Evolutionary conservation across 2,888 invertebrate genomes (phyloP), one percentile per base, ranked within the genome.

Genomic region (Heteropelma amictum): DNA sequence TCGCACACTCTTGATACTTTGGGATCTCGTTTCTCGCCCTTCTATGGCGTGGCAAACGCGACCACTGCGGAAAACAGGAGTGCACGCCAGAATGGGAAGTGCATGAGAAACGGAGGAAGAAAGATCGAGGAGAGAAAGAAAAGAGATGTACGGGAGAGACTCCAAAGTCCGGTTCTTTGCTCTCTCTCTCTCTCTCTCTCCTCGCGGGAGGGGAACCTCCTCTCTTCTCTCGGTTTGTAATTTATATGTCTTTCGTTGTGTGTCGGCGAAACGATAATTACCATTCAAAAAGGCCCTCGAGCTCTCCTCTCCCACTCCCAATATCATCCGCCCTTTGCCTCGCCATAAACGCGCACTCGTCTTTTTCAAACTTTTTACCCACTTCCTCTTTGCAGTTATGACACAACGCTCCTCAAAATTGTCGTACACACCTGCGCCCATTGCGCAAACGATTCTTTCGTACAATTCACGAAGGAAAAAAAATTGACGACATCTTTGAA

Each of bases 181-280:
- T 51, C 30, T 33, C 47, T 47, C 35, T 49, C 53, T 54, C 47
- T 14, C 12, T 14, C 12, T 38, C 38, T 38, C 38, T 38, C 3
- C 38, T 12, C 38, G n/a, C 38, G 38, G 23, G 14, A 42, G 28
- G 28, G 42, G 58, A 49, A 53, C 42, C 28, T 33, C 56, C 12
- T 19, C 28, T 38, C 38, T 30, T 51, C 67, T 72, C 79, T 79
- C 76, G 70, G 77, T 79, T 83, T 78, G 82, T 81, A 83, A 84
- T 84, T 84, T 83, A 82, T 82, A 83, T 81, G 82, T 81, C 81
- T 81, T 80, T 79, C 19, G 81, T 79, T 81, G 79, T 64, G 65
- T 79, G 76, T 81, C 81, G 80, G 81, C 79, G 77, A 79, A 77
- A 82, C 80, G 82, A 83, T 85, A 84, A 84, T 85, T 83, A 83